These are phyloP conservation scores for Tokudaia tokunoshimensis DNA, from an alignment of 2,797 vertebrate species.

Conservation along the genomic window DNA sequence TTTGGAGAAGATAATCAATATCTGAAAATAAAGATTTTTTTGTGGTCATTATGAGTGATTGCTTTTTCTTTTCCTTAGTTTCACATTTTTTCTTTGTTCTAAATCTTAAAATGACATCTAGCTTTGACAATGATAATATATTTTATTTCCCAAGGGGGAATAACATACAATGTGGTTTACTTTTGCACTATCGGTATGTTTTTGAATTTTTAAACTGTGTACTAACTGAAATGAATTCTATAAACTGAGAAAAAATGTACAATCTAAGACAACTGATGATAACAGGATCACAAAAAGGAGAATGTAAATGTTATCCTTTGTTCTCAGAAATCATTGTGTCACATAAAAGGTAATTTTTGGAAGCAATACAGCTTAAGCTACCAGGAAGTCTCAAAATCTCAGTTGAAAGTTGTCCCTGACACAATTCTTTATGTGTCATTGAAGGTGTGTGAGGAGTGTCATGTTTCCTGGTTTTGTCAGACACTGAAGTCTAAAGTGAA, in stretches of 20 bases:
- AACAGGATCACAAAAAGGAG: too few species aligned
- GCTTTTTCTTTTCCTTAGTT: slow-evolving; percentile 90
- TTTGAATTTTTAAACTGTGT: slow-evolving; percentile 99
- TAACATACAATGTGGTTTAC: slow-evolving; percentile 99
- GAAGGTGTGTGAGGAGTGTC: too few species aligned
- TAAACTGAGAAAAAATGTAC: slow-evolving; percentile 89
- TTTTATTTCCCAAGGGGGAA: slow-evolving; percentile 98
- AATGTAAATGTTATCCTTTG: too few species aligned
- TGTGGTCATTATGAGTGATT: slow-evolving; percentile 91
- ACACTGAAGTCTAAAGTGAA: too few species aligned
- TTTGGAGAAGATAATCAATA: slow-evolving; percentile 97
- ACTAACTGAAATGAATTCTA: slow-evolving; percentile 99
- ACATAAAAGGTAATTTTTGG: too few species aligned
- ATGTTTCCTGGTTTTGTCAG: too few species aligned
- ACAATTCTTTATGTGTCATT: too few species aligned
- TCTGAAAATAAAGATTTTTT: slow-evolving; percentile 94
- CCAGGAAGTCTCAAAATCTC: too few species aligned
- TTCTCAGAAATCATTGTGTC: too few species aligned
- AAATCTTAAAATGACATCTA: slow-evolving; percentile 98
- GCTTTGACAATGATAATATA: slow-evolving; percentile 99
- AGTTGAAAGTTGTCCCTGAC: too few species aligned
- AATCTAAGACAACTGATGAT: too few species aligned
- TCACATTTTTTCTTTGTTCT: slow-evolving; percentile 92
- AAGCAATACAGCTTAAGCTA: too few species aligned
- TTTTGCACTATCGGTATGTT: slow-evolving; percentile 99